phyloP scores from a whole-genome alignment of 2,113 vertebrate genomes.

The Odobenus rosmarus region DNA sequence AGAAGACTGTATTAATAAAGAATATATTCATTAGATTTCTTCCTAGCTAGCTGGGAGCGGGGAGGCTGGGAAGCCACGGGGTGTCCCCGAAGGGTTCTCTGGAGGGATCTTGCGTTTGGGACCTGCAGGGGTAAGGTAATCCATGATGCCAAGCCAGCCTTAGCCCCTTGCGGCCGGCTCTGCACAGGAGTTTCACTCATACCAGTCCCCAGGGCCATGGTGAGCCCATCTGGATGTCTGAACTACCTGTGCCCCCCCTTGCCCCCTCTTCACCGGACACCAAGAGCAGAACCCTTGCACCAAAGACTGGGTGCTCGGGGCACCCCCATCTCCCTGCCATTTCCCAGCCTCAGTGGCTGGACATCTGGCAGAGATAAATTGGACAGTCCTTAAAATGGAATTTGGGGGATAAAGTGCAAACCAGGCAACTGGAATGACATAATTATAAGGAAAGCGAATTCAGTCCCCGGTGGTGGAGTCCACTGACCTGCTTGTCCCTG shows the following conservation, averaged over 20 bases:
- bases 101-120: neutral
- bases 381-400: neutral
- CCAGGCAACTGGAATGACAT: neutral
- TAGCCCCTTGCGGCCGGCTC: neutral
- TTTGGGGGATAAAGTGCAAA: neutral
- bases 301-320: neutral
- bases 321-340: accelerated
- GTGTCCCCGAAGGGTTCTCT: neutral
- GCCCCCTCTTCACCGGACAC: neutral
- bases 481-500: no score
- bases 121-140: neutral
- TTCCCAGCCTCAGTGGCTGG: neutral
- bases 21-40: neutral
- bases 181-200: no score
- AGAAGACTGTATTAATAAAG: neutral
- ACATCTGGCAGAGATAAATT: neutral
- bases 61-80: neutral
- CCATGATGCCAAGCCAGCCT: neutral
- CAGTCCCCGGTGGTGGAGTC: neutral
- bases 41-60: neutral
- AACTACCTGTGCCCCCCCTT: no score
- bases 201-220: neutral
- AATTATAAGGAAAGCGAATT: neutral
- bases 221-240: neutral
- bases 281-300: neutral